A percentile compares a stretch with the other conserved stretches of the same genome.
Evolutionary conservation across 2,888 invertebrate genomes (phyloP).

Genomic region (Agonopterix alstromeriana): DNA sequence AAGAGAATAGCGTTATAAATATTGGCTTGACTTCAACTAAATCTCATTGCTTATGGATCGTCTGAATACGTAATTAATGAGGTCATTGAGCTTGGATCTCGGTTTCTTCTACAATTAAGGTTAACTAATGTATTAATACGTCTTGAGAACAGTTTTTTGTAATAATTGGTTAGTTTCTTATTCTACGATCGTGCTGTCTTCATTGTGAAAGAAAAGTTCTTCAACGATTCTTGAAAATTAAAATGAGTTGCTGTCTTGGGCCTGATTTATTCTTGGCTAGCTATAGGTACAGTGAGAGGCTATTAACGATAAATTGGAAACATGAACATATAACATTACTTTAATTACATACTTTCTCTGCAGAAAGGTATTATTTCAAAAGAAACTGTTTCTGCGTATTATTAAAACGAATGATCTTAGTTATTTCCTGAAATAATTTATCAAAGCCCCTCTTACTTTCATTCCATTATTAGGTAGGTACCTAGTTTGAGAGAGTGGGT

Average conservation of each 20-base stretch:
- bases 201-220: background rate
- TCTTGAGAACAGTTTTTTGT: no score
- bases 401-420: slow-evolving; percentile 41
- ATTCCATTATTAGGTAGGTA: no score
- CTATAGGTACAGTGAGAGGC: slow-evolving; percentile 6
- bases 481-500: background rate
- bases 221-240: background rate
- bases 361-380: background rate
- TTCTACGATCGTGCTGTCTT: no score
- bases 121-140: no score
- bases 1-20: slow-evolving; percentile 26
- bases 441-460: no score
- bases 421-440: slow-evolving; percentile 25
- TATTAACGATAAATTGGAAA: slow-evolving; percentile 19
- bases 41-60: slow-evolving; percentile 32
- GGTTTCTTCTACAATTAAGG: no score
- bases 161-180: no score
- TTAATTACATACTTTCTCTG: slow-evolving; percentile 47
- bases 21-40: slow-evolving; percentile 26
- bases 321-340: slow-evolving; percentile 21
- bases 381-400: slow-evolving; percentile 25
- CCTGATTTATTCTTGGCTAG: background rate
- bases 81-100: slow-evolving; percentile 21
- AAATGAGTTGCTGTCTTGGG: background rate
- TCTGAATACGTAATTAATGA: slow-evolving; percentile 26